A percentile compares a stretch with the other conserved stretches of the same genome.
phyloP scores from a whole-genome alignment of 2,888 invertebrate genomes.

The Drosophila buzzatii region DNA sequence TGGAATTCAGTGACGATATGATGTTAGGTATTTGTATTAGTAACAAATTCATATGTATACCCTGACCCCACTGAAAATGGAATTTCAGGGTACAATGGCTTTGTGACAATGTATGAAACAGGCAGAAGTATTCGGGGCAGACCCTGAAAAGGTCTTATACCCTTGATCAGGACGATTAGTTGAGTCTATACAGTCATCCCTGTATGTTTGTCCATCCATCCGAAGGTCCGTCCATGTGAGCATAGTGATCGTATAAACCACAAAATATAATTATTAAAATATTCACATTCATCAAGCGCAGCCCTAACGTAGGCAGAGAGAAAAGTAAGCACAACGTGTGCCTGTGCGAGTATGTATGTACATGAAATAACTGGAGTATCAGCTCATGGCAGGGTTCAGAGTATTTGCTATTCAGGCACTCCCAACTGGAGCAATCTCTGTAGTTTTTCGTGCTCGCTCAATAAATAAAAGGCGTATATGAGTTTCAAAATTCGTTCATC shows the following conservation, averaged over 20 bases:
- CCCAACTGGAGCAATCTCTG: neutral
- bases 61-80: no score
- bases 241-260: no score
- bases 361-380: neutral
- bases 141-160: no score
- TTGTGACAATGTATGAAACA: no score
- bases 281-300: neutral
- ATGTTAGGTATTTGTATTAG: neutral
- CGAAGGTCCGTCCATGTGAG: no score
- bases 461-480: neutral
- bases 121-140: no score
- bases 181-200: no score
- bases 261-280: no score
- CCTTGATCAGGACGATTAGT: no score
- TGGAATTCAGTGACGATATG: neutral
- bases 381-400: neutral
- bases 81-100: no score
- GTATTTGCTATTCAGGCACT: neutral
- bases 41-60: no score
- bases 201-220: no score
- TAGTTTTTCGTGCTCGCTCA: neutral
- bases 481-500: neutral
- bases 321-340: neutral
- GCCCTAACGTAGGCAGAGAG: neutral
- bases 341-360: neutral